Conservation (phyloP, 2,113 vertebrate species). For the Tachysurus vachellii region DNA sequence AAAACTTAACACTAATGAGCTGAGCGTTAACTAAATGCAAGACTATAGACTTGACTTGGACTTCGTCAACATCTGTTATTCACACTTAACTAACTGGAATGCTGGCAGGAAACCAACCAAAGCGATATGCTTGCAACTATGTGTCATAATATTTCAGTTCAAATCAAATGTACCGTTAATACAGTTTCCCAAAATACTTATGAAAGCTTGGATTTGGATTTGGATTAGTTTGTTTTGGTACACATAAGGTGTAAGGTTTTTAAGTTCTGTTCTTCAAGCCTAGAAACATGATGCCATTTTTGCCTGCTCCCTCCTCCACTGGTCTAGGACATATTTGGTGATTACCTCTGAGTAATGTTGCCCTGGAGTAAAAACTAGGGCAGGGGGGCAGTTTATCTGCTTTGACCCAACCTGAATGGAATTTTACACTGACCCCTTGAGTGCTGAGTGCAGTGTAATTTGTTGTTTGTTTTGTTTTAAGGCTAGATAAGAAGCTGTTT, state of each 20-base stretch:
- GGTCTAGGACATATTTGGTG: conserved; percentile 60
- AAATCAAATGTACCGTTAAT: neutral
- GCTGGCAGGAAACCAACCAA: neutral
- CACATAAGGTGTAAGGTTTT: neutral
- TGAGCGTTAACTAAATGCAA: neutral
- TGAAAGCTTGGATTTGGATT: neutral
- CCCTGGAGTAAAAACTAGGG: conserved; percentile 48
- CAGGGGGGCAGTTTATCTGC: conserved; percentile 34
- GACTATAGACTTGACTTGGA: neutral
- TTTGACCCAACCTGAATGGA: conserved; percentile 18
- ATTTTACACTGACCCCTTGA: neutral
- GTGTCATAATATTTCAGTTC: neutral
- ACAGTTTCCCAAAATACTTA: neutral
- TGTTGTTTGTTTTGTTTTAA: neutral
- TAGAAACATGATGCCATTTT: neutral
- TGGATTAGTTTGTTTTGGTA: neutral
- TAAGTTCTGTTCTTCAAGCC: neutral
- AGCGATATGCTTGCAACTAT: neutral
- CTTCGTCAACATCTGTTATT: neutral
- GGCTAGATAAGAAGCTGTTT: neutral
- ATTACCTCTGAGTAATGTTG: conserved; percentile 57
- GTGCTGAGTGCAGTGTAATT: neutral
- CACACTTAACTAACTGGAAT: neutral
- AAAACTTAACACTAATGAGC: neutral
- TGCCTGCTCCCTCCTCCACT: neutral